Evolutionary conservation across 2,113 vertebrate species (phyloP).

Genomic region (Globicephala melas): DNA sequence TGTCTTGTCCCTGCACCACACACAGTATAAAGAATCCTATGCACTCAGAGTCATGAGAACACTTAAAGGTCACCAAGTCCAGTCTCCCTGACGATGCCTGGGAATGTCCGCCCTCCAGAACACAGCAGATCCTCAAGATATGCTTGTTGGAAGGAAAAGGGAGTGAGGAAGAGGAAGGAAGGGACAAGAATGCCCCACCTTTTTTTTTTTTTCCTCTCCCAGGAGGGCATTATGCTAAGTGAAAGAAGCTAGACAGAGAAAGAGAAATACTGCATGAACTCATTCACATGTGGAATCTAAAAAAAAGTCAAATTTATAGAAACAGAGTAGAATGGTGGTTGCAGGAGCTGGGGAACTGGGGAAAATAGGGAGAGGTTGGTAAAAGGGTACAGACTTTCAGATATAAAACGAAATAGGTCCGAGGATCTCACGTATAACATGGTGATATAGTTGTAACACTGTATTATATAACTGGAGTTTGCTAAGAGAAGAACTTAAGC

Average conservation of each 20-base stretch:
- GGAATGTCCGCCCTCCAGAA: neutral
- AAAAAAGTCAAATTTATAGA: neutral
- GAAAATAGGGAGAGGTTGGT: neutral
- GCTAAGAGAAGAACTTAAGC: neutral
- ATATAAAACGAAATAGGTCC: neutral
- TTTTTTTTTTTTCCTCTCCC: neutral
- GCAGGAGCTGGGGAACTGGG: neutral
- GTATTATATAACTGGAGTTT: neutral
- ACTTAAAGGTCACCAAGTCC: neutral
- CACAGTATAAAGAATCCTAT: neutral
- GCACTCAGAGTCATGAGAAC: neutral
- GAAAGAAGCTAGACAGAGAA: neutral
- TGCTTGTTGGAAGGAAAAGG: neutral
- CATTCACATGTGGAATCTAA: neutral
- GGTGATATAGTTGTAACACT: neutral
- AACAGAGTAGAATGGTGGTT: neutral
- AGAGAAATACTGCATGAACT: neutral
- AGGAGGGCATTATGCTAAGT: neutral
- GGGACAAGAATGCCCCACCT: accelerated
- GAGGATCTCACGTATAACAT: neutral
- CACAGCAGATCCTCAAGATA: neutral
- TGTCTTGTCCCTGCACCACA: neutral
- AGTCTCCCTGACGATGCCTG: neutral
- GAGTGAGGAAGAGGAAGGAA: neutral
- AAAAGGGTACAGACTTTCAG: neutral